Evolutionary conservation across 1,140 invertebrate species (phyloP).

Genomic region (Anastatus disparis): DNA sequence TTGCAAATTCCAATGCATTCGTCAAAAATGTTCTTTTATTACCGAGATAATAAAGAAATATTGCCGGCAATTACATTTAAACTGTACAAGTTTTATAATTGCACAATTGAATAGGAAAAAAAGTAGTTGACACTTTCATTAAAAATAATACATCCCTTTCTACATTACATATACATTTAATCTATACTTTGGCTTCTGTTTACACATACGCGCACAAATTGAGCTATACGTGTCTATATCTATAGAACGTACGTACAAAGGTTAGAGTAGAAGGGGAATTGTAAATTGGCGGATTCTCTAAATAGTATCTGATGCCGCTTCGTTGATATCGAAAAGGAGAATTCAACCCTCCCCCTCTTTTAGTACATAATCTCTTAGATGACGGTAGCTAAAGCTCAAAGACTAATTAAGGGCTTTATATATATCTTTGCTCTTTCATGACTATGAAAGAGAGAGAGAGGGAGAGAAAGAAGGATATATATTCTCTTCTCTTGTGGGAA

Average conservation of each 20-base stretch:
- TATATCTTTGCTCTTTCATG: too few species aligned
- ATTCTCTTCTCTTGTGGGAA: too few species aligned
- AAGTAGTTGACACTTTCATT: not conserved
- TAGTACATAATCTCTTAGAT: not conserved
- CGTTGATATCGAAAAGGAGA: not conserved
- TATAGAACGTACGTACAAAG: too few species aligned
- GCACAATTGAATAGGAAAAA: not conserved
- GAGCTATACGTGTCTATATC: too few species aligned
- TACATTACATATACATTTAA: not conserved
- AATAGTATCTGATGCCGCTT: not conserved
- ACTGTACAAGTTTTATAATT: too few species aligned
- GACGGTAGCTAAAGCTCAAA: not conserved
- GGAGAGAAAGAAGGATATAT: too few species aligned
- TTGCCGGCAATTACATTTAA: not conserved
- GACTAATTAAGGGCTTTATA: constrained; percentile 1
- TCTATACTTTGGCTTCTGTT: too few species aligned
- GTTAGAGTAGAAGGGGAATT: constrained; percentile 16
- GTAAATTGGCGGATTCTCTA: constrained; percentile 4
- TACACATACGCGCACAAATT: too few species aligned
- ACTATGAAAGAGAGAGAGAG: too few species aligned
- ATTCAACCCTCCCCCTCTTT: not conserved
- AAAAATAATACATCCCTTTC: not conserved
- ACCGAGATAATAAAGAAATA: not conserved
- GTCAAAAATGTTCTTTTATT: not conserved
- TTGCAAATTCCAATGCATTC: too few species aligned